phyloP scores from a whole-genome alignment of 2,888 invertebrate genomes.

The Hypolimnas misippus region DNA sequence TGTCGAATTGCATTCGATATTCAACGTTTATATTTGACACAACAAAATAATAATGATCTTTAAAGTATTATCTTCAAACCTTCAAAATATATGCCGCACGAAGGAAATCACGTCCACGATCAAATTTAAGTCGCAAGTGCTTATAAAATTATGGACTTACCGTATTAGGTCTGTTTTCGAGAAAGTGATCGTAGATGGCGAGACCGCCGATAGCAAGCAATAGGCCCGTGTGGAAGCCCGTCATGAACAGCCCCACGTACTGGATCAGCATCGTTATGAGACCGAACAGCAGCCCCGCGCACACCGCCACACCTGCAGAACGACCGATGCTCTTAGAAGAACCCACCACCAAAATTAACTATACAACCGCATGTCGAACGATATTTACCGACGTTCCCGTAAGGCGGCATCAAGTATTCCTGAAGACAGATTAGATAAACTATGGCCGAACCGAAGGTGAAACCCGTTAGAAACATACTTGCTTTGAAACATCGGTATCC shows the following conservation, averaged over 20 bases:
- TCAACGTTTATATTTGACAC: no score
- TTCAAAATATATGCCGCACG: no score
- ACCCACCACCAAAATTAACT: not conserved
- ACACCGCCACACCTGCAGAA: slow-evolving; percentile 86
- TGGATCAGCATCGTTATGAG: slow-evolving; percentile 92
- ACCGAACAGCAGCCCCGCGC: slow-evolving; percentile 90
- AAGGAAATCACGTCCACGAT: no score
- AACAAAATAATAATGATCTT: no score
- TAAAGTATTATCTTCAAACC: no score
- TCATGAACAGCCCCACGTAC: slow-evolving; percentile 92
- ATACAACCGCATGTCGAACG: not conserved
- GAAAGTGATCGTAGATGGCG: slow-evolving; percentile 84
- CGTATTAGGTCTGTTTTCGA: slow-evolving; percentile 81
- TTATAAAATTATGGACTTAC: slow-evolving; percentile 61
- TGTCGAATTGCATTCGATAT: no score
- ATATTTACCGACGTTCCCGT: slow-evolving; percentile 88
- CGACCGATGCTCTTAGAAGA: not conserved
- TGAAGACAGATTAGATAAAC: slow-evolving; percentile 92
- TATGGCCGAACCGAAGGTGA: slow-evolving; percentile 92
- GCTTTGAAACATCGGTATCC: slow-evolving; percentile 95
- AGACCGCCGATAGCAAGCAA: slow-evolving; percentile 85
- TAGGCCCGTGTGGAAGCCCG: slow-evolving; percentile 90
- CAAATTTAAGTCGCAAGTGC: not conserved
- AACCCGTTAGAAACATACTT: slow-evolving; percentile 94
- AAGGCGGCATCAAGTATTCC: slow-evolving; percentile 90